Evolutionary conservation across 2,888 invertebrate genomes (phyloP).

Genomic region (Bellardia bayeri): DNA sequence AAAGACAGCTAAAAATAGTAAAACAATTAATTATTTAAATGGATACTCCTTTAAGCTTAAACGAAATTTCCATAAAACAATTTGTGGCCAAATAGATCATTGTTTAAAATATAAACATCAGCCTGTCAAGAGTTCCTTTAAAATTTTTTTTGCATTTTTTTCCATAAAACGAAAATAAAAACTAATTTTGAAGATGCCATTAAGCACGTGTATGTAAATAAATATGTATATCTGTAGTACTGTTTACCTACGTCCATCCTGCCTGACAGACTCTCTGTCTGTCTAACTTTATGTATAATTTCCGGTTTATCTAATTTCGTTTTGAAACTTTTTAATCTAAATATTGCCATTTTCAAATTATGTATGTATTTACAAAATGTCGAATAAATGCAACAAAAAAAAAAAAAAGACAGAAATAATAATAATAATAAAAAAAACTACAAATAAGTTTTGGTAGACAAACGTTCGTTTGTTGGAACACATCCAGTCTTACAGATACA

Average conservation of each 20-base stretch:
- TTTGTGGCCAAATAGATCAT: constrained; percentile 15
- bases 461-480: constrained; percentile 12
- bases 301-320: constrained; percentile 70
- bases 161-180: constrained; percentile 9
- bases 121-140: constrained; percentile 24
- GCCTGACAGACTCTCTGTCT: constrained; percentile 1
- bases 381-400: constrained; percentile 44
- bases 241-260: neutral
- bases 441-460: constrained; percentile 41
- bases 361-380: constrained; percentile 47
- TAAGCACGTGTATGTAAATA: neutral
- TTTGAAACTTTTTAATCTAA: constrained; percentile 65
- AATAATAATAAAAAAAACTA: neutral
- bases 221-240: neutral
- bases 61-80: constrained; percentile 16
- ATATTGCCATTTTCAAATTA: constrained; percentile 68
- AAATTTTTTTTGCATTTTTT: neutral
- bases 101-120: neutral
- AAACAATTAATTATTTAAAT: neutral
- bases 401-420: constrained; percentile 4
- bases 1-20: neutral
- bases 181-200: constrained; percentile 14
- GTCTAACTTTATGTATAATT: constrained; percentile 55
- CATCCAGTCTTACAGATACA: neutral
- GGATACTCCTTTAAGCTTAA: neutral